Evolutionary conservation across 2,888 invertebrate species (phyloP).

Genomic region (Conomelus anceps): DNA sequence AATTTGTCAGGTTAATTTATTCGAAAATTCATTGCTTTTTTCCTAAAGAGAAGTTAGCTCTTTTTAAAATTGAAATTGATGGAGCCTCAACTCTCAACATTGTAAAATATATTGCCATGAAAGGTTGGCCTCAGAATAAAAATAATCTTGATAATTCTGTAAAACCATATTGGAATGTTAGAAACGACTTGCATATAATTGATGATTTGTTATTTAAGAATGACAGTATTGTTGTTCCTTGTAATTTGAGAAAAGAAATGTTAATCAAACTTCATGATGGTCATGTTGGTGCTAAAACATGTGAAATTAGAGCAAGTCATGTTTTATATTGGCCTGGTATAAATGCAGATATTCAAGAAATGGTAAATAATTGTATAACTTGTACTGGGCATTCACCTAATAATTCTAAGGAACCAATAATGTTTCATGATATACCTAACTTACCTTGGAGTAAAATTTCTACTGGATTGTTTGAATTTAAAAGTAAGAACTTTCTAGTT

Average conservation of each 20-base stretch:
- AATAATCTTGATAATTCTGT: slow-evolving; percentile 8
- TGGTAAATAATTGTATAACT: slow-evolving; percentile 17
- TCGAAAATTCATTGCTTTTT: slow-evolving; percentile 12
- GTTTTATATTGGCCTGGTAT: slow-evolving; percentile 28
- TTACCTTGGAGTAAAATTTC: slow-evolving; percentile 21
- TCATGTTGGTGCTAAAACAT: slow-evolving; percentile 28
- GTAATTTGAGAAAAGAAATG: slow-evolving; percentile 6
- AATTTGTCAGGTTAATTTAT: slow-evolving; percentile 7
- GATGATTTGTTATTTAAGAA: slow-evolving; percentile 21
- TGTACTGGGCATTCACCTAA: slow-evolving; percentile 8
- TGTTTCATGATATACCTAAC: slow-evolving; percentile 13
- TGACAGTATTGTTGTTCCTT: slow-evolving; percentile 28
- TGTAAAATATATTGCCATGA: background rate
- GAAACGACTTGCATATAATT: slow-evolving; percentile 10
- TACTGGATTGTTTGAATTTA: slow-evolving; percentile 23
- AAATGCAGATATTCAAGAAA: slow-evolving; percentile 20
- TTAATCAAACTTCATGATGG: slow-evolving; percentile 27
- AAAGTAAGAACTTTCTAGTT: slow-evolving; percentile 18
- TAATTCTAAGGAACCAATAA: slow-evolving; percentile 23
- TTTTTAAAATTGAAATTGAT: slow-evolving; percentile 11
- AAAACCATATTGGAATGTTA: slow-evolving; percentile 18
- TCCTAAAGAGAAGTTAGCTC: slow-evolving; percentile 5
- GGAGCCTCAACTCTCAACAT: slow-evolving; percentile 8
- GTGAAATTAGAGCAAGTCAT: slow-evolving; percentile 23
- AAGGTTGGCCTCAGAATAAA: slow-evolving; percentile 12